Evolutionary conservation across 2,888 invertebrate genomes (phyloP).

Genomic region (Entomobrya multifasciata): DNA sequence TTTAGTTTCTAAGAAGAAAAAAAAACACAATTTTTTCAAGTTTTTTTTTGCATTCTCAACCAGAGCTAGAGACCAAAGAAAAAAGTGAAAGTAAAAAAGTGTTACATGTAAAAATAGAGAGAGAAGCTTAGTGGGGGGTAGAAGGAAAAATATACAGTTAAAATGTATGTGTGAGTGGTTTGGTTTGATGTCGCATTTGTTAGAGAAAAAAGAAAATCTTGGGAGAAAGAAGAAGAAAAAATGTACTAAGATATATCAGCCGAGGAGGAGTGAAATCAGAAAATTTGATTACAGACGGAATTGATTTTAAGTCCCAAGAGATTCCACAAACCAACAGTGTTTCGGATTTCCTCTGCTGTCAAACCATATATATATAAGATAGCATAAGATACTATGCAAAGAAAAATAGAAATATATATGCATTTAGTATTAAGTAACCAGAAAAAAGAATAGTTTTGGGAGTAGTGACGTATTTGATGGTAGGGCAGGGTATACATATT

Average conservation of each 20-base stretch:
- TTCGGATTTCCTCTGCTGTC: constrained; percentile 12
- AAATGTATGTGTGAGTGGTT: neutral
- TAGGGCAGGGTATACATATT: too few relatives aligned
- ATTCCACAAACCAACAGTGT: constrained; percentile 29
- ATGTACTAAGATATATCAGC: neutral
- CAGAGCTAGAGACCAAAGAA: neutral
- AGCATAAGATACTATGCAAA: neutral
- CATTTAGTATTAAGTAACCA: neutral
- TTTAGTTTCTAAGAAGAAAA: neutral
- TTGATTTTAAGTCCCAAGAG: constrained; percentile 67
- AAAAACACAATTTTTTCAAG: neutral
- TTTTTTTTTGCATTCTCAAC: neutral
- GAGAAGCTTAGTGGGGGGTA: neutral
- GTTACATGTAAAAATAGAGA: neutral
- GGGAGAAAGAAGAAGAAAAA: too few relatives aligned
- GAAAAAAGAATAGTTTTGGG: neutral
- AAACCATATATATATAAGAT: neutral
- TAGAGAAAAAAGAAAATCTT: constrained; percentile 1
- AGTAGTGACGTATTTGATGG: too few relatives aligned
- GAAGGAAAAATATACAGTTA: constrained; percentile 3
- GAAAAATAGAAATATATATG: neutral
- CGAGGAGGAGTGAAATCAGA: constrained; percentile 50
- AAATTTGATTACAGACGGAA: constrained; percentile 69
- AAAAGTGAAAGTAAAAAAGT: neutral
- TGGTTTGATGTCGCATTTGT: neutral